Conservation (phyloP, 2,113 vertebrate species). For the Macrotus californicus region DNA sequence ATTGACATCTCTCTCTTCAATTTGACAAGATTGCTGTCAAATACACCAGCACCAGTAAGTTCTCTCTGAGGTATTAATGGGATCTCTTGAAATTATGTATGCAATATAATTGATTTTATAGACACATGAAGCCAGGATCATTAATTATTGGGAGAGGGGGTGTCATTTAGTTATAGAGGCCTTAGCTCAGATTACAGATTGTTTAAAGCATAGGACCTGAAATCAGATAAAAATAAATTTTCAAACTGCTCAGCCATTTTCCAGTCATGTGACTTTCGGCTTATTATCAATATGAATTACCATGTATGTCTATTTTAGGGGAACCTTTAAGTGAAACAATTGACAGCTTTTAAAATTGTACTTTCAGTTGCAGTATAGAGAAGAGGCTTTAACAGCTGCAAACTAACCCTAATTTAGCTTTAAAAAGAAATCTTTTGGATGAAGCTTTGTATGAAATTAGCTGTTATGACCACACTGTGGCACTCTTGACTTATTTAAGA, state of each 20-base stretch:
- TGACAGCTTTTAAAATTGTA: background rate
- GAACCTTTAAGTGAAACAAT: background rate
- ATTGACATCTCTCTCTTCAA: background rate
- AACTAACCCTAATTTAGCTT: background rate
- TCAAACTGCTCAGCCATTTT: background rate
- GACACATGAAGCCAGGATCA: background rate
- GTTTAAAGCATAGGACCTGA: background rate
- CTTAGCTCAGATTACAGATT: background rate
- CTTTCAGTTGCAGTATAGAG: background rate
- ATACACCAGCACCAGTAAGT: background rate
- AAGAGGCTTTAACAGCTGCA: background rate
- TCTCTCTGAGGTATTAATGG: background rate
- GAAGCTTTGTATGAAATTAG: background rate
- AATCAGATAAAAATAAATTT: background rate
- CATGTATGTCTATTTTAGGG: background rate
- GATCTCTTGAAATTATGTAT: background rate
- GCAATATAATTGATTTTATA: background rate
- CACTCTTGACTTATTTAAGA: background rate
- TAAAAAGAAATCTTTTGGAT: background rate
- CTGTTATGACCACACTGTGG: slow-evolving; percentile 10
- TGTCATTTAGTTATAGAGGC: background rate
- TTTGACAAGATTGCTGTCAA: background rate
- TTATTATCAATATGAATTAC: background rate
- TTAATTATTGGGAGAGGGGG: background rate
- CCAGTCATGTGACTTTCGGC: background rate